These are phyloP conservation scores for Thymallus thymallus DNA, from an alignment of 2,113 vertebrate species.

Conservation along the genomic window DNA sequence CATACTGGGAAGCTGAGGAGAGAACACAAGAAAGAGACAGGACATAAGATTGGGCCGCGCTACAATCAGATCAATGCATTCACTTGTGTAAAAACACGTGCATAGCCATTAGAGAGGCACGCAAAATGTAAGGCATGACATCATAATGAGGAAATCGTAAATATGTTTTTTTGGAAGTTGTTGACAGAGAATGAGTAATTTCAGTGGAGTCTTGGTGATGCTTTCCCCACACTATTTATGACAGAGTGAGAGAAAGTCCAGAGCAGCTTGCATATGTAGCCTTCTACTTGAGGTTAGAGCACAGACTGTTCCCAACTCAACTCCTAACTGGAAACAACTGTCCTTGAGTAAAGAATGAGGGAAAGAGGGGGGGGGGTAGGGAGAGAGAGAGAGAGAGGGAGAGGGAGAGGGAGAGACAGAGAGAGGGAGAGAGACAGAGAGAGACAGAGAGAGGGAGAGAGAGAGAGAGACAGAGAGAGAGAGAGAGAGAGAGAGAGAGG, in stretches of 20 bases:
- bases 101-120: too few relatives aligned
- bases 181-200: constrained; percentile 2
- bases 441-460: not conserved
- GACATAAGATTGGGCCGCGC: too few relatives aligned
- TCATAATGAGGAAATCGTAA: not conserved
- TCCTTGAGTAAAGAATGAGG: not conserved
- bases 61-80: too few relatives aligned
- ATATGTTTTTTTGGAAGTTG: constrained; percentile 5
- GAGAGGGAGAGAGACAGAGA: not conserved
- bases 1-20: constrained; percentile 90
- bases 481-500: not conserved
- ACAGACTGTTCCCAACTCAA: constrained; percentile 42
- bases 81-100: too few relatives aligned
- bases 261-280: constrained; percentile 28
- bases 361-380: not conserved
- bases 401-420: not conserved
- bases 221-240: constrained; percentile 24
- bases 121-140: not conserved
- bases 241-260: constrained; percentile 7
- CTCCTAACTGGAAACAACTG: constrained; percentile 22
- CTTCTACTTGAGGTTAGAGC: constrained; percentile 11
- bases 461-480: not conserved
- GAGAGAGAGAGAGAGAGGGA: not conserved
- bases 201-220: not conserved
- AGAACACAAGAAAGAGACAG: constrained; percentile 15